Conservation (phyloP, 2,888 invertebrate species). For the Camptogramma bilineatum region DNA sequence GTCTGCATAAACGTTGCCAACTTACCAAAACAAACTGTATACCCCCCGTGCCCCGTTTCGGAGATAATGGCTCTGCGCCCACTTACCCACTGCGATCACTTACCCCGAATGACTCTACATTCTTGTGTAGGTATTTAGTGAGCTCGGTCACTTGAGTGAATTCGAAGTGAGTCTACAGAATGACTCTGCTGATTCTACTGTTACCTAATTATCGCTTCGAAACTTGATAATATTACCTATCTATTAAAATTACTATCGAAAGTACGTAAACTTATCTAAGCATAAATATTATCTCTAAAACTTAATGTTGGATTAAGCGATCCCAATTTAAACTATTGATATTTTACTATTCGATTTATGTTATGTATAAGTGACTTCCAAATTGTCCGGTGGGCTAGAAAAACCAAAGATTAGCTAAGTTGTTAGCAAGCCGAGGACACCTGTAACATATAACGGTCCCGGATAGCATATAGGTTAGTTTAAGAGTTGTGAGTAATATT, state of each 20-base stretch:
- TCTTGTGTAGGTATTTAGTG: no score
- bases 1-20: no score
- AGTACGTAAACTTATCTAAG: conserved; percentile 32
- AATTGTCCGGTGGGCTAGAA: conserved; percentile 80
- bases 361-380: conserved; percentile 66
- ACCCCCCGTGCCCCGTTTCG: no score
- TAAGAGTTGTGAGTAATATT: conserved; percentile 73
- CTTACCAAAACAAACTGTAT: no score
- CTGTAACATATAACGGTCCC: conserved; percentile 78
- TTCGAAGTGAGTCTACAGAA: no score
- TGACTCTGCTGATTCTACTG: conserved; percentile 2
- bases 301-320: conserved; percentile 56
- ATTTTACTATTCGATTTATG: conserved; percentile 50
- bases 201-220: conserved; percentile 21
- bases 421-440: conserved; percentile 62
- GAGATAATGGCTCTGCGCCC: no score
- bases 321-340: conserved; percentile 56
- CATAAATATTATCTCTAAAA: conserved; percentile 41
- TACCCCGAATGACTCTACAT: no score
- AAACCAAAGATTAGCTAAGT: conserved; percentile 82
- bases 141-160: no score
- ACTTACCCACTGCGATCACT: no score
- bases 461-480: conserved; percentile 60
- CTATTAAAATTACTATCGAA: conserved; percentile 27
- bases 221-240: conserved; percentile 16